These are phyloP conservation scores for Ophthalmolycus amberensis DNA, from an alignment of 2,113 vertebrate species.

Conservation along the genomic window DNA sequence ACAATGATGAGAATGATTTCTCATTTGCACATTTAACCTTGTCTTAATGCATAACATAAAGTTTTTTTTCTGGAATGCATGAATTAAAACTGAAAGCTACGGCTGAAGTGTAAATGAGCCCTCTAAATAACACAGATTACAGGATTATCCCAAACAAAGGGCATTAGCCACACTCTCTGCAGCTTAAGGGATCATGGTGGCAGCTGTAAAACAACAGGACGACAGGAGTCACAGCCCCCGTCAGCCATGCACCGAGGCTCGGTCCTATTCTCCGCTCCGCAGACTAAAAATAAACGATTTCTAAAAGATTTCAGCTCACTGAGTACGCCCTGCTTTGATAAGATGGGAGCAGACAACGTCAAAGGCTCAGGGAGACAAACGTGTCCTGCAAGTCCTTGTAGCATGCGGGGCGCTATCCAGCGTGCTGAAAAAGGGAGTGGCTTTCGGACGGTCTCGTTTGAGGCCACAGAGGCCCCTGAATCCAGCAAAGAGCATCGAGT, in stretches of 20 bases:
- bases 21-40: constrained; percentile 34
- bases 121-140: constrained; percentile 84
- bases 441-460: constrained; percentile 64
- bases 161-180: constrained; percentile 83
- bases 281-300: constrained; percentile 61
- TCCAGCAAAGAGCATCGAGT: constrained; percentile 17
- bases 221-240: constrained; percentile 76
- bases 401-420: constrained; percentile 82
- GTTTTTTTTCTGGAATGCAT: constrained; percentile 52
- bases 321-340: constrained; percentile 57
- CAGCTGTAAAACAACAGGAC: constrained; percentile 84
- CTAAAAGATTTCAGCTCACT: constrained; percentile 53
- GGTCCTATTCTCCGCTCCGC: constrained; percentile 38
- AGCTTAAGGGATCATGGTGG: constrained; percentile 84
- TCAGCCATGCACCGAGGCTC: constrained; percentile 54
- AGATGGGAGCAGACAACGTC: constrained; percentile 66
- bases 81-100: constrained; percentile 63
- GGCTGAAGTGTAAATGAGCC: constrained; percentile 81
- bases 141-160: constrained; percentile 87
- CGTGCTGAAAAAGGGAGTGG: constrained; percentile 87
- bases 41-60: constrained; percentile 28
- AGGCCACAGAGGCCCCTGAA: constrained; percentile 56
- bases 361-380: constrained; percentile 62
- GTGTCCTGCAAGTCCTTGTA: constrained; percentile 51
- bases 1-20: not conserved